These are phyloP conservation scores for Reticulitermes speratus DNA, from an alignment of 1,140 invertebrate genomes.

Conservation along the genomic window DNA sequence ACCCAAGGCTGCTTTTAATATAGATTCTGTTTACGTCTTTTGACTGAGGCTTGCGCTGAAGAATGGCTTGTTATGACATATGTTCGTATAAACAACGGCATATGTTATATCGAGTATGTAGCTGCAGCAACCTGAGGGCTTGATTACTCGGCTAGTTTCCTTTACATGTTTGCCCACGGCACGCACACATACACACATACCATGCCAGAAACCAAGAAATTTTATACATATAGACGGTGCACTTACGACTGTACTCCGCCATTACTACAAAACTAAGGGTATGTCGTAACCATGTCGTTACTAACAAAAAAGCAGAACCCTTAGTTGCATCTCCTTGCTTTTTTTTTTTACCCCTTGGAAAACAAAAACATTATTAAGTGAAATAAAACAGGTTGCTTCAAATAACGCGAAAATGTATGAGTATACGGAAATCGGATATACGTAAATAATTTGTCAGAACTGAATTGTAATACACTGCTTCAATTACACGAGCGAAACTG, in stretches of 20 bases:
- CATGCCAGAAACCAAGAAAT: not conserved
- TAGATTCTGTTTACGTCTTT: not conserved
- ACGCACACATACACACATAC: not conserved
- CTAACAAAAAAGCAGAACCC: not conserved
- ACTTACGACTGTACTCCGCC: not conserved
- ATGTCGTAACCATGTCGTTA: not conserved
- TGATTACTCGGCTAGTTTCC: not conserved
- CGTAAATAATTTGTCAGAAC: too few relatives aligned
- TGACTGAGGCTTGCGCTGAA: too few relatives aligned
- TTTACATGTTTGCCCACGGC: not conserved
- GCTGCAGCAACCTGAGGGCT: not conserved
- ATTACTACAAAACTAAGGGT: not conserved
- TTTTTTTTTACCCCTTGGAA: not conserved
- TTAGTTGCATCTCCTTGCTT: not conserved
- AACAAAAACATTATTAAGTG: not conserved
- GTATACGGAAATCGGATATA: too few relatives aligned
- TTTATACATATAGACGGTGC: not conserved
- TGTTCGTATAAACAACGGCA: slow-evolving; percentile 5
- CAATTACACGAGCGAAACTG: too few relatives aligned
- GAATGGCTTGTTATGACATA: not conserved
- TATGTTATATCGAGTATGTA: not conserved
- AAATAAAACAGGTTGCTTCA: too few relatives aligned
- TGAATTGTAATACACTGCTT: too few relatives aligned
- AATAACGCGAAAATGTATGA: too few relatives aligned
- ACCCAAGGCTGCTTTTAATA: not conserved